Conservation (phyloP, 2,797 vertebrate genomes). For the Chlorospingus flavigularis region DNA sequence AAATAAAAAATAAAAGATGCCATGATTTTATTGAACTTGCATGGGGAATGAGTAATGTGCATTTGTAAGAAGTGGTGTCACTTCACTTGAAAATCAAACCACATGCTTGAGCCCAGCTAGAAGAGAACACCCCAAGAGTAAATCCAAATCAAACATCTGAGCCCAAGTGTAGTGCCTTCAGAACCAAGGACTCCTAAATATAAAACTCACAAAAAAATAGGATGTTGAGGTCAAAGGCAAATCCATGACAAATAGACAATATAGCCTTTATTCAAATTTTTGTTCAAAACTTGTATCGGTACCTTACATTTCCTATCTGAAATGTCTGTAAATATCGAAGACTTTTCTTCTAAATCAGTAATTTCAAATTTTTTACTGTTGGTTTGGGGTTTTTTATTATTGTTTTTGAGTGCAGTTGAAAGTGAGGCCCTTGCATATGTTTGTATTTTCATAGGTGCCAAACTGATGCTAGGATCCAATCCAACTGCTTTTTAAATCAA, state of each 20-base stretch:
- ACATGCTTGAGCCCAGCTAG: conserved; percentile 24
- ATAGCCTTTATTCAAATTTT: not conserved
- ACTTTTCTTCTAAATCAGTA: not conserved
- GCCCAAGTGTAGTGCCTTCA: not conserved
- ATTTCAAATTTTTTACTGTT: not conserved
- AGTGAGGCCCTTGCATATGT: conserved; percentile 19
- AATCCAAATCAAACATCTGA: conserved; percentile 30
- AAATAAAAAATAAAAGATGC: conserved; percentile 60
- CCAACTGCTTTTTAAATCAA: conserved; percentile 57
- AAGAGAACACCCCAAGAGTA: conserved; percentile 17
- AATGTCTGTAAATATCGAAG: not conserved
- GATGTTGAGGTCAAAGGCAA: not conserved
- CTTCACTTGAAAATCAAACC: conserved; percentile 64
- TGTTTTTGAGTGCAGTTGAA: not conserved
- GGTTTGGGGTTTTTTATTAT: not conserved
- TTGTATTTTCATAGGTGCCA: conserved; percentile 55
- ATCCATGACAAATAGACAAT: not conserved
- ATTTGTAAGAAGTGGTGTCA: conserved; percentile 54
- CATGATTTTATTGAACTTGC: conserved; percentile 60
- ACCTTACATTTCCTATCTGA: not conserved
- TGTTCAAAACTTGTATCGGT: not conserved
- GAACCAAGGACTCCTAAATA: not conserved
- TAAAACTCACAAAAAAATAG: not conserved
- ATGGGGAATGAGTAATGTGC: conserved; percentile 55
- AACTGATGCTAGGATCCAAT: conserved; percentile 55